Conservation (phyloP, 2,797 vertebrate species). For the Gymnocypris eckloni region DNA sequence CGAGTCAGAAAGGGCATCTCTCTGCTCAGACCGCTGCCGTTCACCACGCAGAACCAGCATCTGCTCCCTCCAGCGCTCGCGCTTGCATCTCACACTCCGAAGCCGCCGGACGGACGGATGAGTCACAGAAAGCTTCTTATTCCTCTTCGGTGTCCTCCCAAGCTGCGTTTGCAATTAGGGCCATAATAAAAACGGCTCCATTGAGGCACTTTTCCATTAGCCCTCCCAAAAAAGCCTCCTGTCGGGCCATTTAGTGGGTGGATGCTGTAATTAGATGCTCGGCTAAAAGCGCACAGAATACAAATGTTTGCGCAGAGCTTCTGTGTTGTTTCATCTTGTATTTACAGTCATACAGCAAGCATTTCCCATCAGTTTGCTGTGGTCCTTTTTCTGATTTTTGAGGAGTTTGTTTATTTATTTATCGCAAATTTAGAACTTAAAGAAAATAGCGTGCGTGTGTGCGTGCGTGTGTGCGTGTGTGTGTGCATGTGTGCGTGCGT, state of each 20-base stretch:
- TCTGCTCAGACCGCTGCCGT: slow-evolving; percentile 19
- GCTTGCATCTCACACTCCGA: not conserved
- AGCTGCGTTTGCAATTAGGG: slow-evolving; percentile 53
- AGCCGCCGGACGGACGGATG: not conserved
- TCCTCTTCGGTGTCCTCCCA: slow-evolving; percentile 22
- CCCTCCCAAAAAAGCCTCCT: slow-evolving; percentile 54
- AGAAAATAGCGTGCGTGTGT: too few species aligned
- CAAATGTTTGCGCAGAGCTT: slow-evolving; percentile 34
- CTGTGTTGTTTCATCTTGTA: not conserved
- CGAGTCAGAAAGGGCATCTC: slow-evolving; percentile 50
- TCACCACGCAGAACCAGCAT: slow-evolving; percentile 46
- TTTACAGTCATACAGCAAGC: not conserved
- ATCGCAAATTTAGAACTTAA: too few species aligned
- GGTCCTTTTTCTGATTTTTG: too few species aligned
- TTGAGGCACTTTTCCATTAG: slow-evolving; percentile 56
- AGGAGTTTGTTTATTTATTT: too few species aligned
- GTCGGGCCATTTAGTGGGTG: slow-evolving; percentile 59
- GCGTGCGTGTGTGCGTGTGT: too few species aligned
- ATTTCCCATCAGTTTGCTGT: not conserved
- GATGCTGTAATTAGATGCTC: slow-evolving; percentile 62
- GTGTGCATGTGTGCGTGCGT: too few species aligned
- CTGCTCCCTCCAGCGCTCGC: slow-evolving; percentile 38
- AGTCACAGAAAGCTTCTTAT: slow-evolving; percentile 13
- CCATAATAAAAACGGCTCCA: slow-evolving; percentile 61
- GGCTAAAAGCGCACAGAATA: slow-evolving; percentile 62